Evolutionary conservation across 1,140 invertebrate species (phyloP).

Genomic region (Phymorhynchus buccinoides): DNA sequence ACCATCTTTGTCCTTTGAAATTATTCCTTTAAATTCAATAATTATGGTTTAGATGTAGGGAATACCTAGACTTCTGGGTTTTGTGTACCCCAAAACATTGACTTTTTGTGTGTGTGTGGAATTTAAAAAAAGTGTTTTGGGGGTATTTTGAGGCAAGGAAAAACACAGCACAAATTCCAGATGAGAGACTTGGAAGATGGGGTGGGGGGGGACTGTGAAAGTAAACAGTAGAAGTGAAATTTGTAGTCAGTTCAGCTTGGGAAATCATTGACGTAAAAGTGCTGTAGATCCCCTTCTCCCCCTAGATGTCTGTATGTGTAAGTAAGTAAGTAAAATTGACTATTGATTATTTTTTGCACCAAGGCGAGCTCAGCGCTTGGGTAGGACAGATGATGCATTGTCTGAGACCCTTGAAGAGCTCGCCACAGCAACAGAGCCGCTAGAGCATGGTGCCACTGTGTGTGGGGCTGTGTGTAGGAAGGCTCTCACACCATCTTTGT

Average conservation of each 20-base stretch:
- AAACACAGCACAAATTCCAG: too few species aligned
- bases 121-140: too few species aligned
- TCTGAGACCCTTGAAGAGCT: not conserved
- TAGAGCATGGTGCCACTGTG: slow-evolving; percentile 20
- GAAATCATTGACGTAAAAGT: too few species aligned
- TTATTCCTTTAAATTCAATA: not conserved
- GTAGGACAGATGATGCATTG: not conserved
- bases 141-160: too few species aligned
- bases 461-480: slow-evolving; percentile 35
- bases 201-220: too few species aligned
- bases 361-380: slow-evolving; percentile 13
- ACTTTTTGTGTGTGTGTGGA: too few species aligned
- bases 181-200: too few species aligned
- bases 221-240: too few species aligned
- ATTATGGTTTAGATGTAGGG: not conserved
- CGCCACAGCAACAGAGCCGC: not conserved
- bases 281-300: too few species aligned
- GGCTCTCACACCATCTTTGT: slow-evolving; percentile 3
- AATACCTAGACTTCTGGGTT: too few species aligned
- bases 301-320: not conserved
- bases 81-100: too few species aligned
- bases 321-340: not conserved
- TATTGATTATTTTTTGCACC: not conserved
- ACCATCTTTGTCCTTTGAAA: not conserved
- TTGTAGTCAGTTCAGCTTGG: too few species aligned